Base-by-base conservation (phyloP, 2,113 vertebrate genomes). In the Muscicapa adusta region DNA sequence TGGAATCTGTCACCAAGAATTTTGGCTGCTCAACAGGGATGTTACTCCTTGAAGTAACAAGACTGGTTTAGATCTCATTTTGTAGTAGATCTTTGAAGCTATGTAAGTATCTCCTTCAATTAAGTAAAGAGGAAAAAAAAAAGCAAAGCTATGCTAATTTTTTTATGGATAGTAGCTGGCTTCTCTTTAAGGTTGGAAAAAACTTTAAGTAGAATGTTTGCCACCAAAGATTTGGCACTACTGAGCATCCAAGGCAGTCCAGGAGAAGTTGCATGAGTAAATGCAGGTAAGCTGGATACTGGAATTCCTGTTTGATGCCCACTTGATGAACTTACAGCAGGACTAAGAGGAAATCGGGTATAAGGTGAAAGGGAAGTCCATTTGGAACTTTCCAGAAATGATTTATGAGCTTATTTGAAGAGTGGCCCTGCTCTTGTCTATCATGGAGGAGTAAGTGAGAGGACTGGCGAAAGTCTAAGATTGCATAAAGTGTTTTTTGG, bases 391-490 rank as follows among this genome's bases (percentile, higher is more conserved):
- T 93, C 36, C 18, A 42, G 77, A 62, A 89, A 54, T 54, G 2
- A 51, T 42, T 89, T 42, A 5, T 71, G 40, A 13, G 66, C 24
- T 87, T 36, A 4, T 34, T 91, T 57, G 20, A 26, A 66, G 38
- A 73, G 8, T 73, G 0, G 0, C 9, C 9, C 36, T 83, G 42
- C 34, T 83, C 34, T 51, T 45, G 5, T 65, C 3, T 57, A 0
- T 56, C 16, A 8, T 42, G 63, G 34, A 84, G 43, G 33, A 63
- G 8, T 10, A 70, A 34, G 6, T 24, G 43, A 45, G 29, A 85
- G 67, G 62, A 23, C 24, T 82, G 34, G 43, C n/a, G 45, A 14
- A 93, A 45, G 17, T 61, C 15, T 63, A 28, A 66, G 51, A 16
- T n/a, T 45, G 10, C 28, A 24, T 13, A 8, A n/a, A 58, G 31